phyloP scores from a whole-genome alignment of 2,888 invertebrate genomes.

The Dynastes hyllus region DNA sequence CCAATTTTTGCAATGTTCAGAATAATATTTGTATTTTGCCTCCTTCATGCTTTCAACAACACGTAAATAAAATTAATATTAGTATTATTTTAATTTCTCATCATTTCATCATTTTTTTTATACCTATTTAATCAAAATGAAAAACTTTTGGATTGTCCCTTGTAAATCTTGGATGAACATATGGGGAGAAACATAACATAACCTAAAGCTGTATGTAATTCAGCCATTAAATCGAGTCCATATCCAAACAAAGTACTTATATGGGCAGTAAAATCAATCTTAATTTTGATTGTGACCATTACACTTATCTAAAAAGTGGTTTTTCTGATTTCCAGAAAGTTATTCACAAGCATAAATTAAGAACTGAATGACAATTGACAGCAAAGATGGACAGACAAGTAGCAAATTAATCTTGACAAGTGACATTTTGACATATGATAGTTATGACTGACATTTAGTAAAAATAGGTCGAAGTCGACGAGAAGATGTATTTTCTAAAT shows the following conservation, averaged over 20 bases:
- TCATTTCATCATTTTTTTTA: too few relatives aligned
- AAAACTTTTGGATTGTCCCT: not conserved
- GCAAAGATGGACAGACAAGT: constrained; percentile 36
- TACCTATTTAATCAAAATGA: too few relatives aligned
- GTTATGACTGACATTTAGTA: constrained; percentile 68
- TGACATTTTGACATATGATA: constrained; percentile 69
- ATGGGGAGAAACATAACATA: not conserved
- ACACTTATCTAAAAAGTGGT: too few relatives aligned
- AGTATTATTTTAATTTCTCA: too few relatives aligned
- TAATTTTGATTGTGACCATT: too few relatives aligned
- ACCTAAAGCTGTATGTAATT: not conserved
- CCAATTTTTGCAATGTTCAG: too few relatives aligned
- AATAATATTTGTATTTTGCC: too few relatives aligned
- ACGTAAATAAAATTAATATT: too few relatives aligned
- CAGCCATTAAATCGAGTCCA: not conserved
- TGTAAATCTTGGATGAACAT: not conserved
- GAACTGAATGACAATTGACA: constrained; percentile 30
- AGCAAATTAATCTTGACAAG: constrained; percentile 60
- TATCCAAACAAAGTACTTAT: too few relatives aligned
- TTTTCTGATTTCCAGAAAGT: not conserved
- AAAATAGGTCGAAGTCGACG: constrained; percentile 50
- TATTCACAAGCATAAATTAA: not conserved
- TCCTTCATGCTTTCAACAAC: too few relatives aligned
- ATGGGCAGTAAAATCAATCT: too few relatives aligned
- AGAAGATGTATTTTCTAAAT: constrained; percentile 69